Percentiles rank a stretch among this genome's conserved stretches.
Conservation (phyloP, 2,797 vertebrate species). For the Parambassis ranga region DNA sequence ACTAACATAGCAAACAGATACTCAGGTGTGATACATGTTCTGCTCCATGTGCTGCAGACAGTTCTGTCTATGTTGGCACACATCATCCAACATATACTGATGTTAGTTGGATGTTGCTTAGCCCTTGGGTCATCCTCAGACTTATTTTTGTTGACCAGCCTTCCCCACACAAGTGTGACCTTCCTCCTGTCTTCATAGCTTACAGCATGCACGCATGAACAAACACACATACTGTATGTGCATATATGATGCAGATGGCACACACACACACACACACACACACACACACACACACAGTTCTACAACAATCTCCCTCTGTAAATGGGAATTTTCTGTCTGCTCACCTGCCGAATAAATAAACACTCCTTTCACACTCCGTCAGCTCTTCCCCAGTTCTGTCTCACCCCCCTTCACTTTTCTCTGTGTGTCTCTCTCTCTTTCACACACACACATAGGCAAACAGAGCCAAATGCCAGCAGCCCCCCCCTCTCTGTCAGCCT, state of each 20-base stretch:
- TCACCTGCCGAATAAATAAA: conserved; percentile 42
- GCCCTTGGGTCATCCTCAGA: conserved; percentile 18
- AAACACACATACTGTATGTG: background rate
- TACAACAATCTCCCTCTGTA: background rate
- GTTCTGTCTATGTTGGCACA: background rate
- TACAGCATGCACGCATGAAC: background rate
- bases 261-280: background rate
- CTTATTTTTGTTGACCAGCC: conserved; percentile 29
- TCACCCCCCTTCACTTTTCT: background rate
- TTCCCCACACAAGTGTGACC: conserved; percentile 24
- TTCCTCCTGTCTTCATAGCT: background rate
- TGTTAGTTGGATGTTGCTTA: conserved; percentile 1
- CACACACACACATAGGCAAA: background rate
- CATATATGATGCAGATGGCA: background rate
- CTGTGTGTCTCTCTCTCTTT: background rate
- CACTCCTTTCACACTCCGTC: conserved; percentile 37
- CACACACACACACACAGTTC: background rate
- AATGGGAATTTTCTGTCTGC: conserved; percentile 18
- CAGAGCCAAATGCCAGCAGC: conserved; percentile 32
- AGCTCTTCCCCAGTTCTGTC: background rate
- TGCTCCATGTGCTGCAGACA: no score
- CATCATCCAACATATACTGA: conserved; percentile 1
- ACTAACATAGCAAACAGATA: no score
- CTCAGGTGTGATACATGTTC: no score
- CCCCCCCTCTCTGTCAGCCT: conserved; percentile 7